Percentiles rank a stretch among this genome's conserved stretches.
These are phyloP conservation scores for Rhincodon typus DNA, from an alignment of 2,797 vertebrate species.

Conservation along the genomic window DNA sequence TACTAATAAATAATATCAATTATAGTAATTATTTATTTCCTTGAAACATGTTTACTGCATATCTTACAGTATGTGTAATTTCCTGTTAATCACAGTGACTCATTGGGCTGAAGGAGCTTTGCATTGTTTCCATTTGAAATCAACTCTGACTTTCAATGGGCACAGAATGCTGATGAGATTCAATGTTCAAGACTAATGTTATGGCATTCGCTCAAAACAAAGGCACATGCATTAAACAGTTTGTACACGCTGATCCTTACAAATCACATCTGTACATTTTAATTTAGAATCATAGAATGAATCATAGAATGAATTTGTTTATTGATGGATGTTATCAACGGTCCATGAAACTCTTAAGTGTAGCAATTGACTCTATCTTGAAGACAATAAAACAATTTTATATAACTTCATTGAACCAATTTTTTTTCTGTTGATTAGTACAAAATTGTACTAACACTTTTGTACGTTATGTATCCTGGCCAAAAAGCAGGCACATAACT, in stretches of 20 bases:
- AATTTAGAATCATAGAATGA: neutral
- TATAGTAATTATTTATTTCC: neutral
- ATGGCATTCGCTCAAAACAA: constrained; percentile 16
- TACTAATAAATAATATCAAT: neutral
- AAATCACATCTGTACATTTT: neutral
- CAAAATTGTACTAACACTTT: neutral
- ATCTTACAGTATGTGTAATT: neutral
- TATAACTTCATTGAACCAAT: neutral
- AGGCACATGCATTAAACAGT: neutral
- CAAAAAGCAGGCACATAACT: neutral
- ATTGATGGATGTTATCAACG: neutral
- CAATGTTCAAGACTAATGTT: neutral
- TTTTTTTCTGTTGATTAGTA: neutral
- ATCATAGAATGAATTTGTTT: neutral
- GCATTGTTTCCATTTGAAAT: constrained; percentile 15
- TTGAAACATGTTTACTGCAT: neutral
- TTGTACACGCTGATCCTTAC: neutral
- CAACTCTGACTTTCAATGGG: neutral
- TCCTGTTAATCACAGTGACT: neutral
- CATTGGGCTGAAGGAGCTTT: constrained; percentile 14
- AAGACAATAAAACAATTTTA: neutral
- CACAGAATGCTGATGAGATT: neutral
- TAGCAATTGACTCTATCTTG: neutral
- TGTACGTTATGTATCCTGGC: neutral
- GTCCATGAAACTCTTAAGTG: neutral